These are phyloP conservation scores for Apis laboriosa DNA, from an alignment of 1,140 invertebrate species.

Conservation along the genomic window DNA sequence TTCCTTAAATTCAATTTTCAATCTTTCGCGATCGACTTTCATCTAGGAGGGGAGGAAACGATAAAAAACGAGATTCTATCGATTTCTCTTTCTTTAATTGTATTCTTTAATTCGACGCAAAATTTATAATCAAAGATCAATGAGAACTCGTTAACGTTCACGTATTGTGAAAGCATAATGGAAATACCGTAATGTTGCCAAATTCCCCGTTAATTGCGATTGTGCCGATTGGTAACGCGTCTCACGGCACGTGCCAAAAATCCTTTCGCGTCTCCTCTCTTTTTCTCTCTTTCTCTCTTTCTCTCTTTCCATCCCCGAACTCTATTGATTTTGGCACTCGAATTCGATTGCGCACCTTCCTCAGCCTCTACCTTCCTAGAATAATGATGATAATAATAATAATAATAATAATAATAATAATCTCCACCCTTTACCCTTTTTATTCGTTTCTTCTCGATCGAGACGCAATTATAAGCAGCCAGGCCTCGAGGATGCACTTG, in stretches of 20 bases:
- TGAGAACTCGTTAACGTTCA: too few relatives aligned
- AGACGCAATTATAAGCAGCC: constrained; percentile 38
- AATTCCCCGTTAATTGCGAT: constrained; percentile 32
- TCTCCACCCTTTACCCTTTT: too few relatives aligned
- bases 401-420: constrained; percentile 9
- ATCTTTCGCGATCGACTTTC: background rate
- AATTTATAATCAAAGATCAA: too few relatives aligned
- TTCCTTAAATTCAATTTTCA: background rate
- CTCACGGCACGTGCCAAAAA: constrained; percentile 42
- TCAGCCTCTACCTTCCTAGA: too few relatives aligned
- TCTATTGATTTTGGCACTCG: constrained; percentile 47
- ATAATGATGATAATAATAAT: too few relatives aligned
- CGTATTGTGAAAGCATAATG: too few relatives aligned
- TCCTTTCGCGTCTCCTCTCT: background rate
- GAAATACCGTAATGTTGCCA: constrained; percentile 18
- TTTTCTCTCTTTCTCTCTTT: background rate
- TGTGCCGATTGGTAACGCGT: background rate
- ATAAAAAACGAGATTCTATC: background rate
- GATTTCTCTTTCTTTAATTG: too few relatives aligned
- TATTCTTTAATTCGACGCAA: too few relatives aligned
- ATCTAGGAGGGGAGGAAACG: too few relatives aligned
- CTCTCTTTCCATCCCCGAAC: background rate
- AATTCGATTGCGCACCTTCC: background rate
- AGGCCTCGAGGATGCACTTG: constrained; percentile 30
- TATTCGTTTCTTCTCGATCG: background rate